These are phyloP conservation scores for Nothura maculosa DNA, from an alignment of 2,797 vertebrate species.

Conservation along the genomic window DNA sequence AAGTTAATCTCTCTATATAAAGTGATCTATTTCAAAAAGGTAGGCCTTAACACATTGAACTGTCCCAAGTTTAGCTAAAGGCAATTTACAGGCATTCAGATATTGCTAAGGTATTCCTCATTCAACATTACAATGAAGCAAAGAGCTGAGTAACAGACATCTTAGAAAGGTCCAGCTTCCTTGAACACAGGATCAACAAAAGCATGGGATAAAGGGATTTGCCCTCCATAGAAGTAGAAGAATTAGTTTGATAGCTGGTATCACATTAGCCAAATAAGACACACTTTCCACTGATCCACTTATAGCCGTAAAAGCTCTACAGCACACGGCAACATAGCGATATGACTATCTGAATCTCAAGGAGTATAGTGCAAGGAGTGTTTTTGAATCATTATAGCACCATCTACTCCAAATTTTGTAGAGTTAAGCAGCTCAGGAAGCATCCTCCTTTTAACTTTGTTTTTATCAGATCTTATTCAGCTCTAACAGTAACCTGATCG, in stretches of 20 bases:
- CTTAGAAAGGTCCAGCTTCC: background rate
- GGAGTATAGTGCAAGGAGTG: background rate
- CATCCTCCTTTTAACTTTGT: background rate
- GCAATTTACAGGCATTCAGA: background rate
- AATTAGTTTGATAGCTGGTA: background rate
- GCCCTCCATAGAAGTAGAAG: background rate
- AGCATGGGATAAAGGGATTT: background rate
- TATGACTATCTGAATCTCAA: background rate
- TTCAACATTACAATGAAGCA: background rate
- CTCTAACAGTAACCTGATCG: constrained; percentile 86
- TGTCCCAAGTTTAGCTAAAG: background rate
- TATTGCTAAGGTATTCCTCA: background rate
- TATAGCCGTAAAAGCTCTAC: background rate
- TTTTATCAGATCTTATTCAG: background rate
- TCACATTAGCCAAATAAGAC: background rate
- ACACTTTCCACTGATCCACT: background rate
- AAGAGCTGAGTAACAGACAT: background rate
- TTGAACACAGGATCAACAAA: background rate
- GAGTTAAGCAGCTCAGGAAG: background rate
- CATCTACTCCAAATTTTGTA: background rate
- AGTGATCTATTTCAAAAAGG: background rate
- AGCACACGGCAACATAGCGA: background rate
- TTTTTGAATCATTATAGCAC: background rate
- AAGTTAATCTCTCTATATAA: background rate
- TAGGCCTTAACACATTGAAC: background rate